Evolutionary conservation across 1,140 invertebrate species (phyloP).

Genomic region (Plectrocnemia conspersa): DNA sequence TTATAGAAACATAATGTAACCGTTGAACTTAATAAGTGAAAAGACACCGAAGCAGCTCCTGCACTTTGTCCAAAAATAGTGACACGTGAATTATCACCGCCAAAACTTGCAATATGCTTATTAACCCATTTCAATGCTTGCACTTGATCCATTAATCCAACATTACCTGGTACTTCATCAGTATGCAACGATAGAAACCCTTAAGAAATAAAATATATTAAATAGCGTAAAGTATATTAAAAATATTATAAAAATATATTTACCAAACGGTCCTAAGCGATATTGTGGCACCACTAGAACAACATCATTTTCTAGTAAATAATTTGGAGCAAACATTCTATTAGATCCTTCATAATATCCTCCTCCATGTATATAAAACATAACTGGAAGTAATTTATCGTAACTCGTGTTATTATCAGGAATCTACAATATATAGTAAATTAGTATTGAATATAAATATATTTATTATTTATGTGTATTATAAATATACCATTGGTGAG

Average conservation of each 20-base stretch:
- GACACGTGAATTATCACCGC: constrained; percentile 29
- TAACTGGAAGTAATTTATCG: constrained; percentile 17
- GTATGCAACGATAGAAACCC: constrained; percentile 22
- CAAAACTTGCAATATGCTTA: constrained; percentile 31
- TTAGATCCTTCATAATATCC: constrained; percentile 19
- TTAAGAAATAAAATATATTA: constrained; percentile 5
- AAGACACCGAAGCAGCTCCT: constrained; percentile 35
- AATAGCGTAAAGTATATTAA: too few relatives aligned
- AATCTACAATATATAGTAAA: too few relatives aligned
- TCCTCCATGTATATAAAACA: constrained; percentile 21
- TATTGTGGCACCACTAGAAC: constrained; percentile 18
- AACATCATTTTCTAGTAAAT: constrained; percentile 19
- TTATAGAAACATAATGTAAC: too few relatives aligned
- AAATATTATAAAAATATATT: background rate
- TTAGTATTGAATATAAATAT: too few relatives aligned
- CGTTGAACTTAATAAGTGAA: constrained; percentile 39
- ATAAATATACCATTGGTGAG: constrained; percentile 33
- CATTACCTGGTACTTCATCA: constrained; percentile 26
- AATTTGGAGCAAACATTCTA: constrained; percentile 11
- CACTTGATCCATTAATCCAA: constrained; percentile 32
- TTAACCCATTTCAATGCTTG: constrained; percentile 33
- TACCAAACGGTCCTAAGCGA: constrained; percentile 17
- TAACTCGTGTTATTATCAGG: background rate
- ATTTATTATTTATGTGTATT: too few relatives aligned
- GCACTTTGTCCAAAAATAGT: constrained; percentile 33